A percentile compares a stretch with the other conserved stretches of the same genome.
Conservation (phyloP, 1,140 invertebrate genomes). For the Armadillidium nasatum region DNA sequence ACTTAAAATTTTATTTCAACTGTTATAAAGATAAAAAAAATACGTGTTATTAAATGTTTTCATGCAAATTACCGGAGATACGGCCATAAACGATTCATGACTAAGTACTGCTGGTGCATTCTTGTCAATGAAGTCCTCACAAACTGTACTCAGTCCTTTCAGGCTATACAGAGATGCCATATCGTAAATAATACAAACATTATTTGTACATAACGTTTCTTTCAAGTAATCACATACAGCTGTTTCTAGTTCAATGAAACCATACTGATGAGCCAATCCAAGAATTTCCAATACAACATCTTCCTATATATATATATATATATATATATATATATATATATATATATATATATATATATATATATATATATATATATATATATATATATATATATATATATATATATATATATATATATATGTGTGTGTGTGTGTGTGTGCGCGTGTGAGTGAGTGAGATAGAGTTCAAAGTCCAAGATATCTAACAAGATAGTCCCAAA, state of each 20-base stretch:
- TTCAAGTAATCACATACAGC: constrained; percentile 89
- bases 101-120: constrained; percentile 77
- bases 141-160: constrained; percentile 59
- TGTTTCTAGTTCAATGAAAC: constrained; percentile 83
- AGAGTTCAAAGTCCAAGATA: too few relatives aligned
- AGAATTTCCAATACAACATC: constrained; percentile 81
- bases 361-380: too few relatives aligned
- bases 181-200: constrained; percentile 90
- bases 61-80: constrained; percentile 67
- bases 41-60: background rate
- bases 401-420: too few relatives aligned
- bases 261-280: constrained; percentile 88
- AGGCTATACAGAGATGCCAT: constrained; percentile 72
- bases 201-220: constrained; percentile 76
- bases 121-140: constrained; percentile 74
- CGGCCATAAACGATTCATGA: constrained; percentile 73
- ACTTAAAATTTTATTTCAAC: too few relatives aligned
- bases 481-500: too few relatives aligned
- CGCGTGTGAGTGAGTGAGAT: too few relatives aligned
- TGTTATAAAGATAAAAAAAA: too few relatives aligned
- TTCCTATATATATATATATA: constrained; percentile 55
- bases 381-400: too few relatives aligned
- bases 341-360: too few relatives aligned
- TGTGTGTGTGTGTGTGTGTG: too few relatives aligned
- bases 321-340: too few relatives aligned